These are phyloP conservation scores for Semotilus atromaculatus DNA, from an alignment of 2,797 vertebrate species.

Conservation along the genomic window DNA sequence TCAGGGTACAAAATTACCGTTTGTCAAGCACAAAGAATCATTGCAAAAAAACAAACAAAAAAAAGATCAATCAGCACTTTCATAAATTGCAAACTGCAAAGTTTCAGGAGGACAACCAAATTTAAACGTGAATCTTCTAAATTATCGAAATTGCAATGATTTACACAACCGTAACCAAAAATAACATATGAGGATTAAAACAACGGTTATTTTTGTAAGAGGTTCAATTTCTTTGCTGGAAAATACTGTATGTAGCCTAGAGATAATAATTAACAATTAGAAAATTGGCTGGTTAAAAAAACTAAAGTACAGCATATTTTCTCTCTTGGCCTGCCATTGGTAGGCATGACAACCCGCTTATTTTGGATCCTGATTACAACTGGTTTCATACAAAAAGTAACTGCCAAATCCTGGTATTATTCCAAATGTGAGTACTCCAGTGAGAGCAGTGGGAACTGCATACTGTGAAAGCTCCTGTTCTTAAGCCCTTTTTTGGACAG, in stretches of 20 bases:
- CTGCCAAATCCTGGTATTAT: conserved; percentile 32
- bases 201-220: too few relatives aligned
- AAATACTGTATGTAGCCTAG: too few relatives aligned
- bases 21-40: neutral
- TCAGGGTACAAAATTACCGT: neutral
- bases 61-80: neutral
- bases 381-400: conserved; percentile 13
- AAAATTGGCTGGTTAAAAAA: neutral
- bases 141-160: too few relatives aligned
- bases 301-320: neutral
- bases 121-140: too few relatives aligned
- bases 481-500: conserved; percentile 23
- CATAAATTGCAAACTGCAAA: too few relatives aligned
- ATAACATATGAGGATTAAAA: too few relatives aligned
- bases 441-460: neutral
- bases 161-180: too few relatives aligned
- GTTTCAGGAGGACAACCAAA: too few relatives aligned
- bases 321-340: neutral
- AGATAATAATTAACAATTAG: too few relatives aligned
- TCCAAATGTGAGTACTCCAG: conserved; percentile 8
- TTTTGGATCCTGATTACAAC: neutral
- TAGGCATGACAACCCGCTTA: neutral
- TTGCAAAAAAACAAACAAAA: too few relatives aligned
- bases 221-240: too few relatives aligned
- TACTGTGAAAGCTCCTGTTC: conserved; percentile 12